Conservation (phyloP, 1,140 invertebrate species). For the Drosophila kanapiae region DNA sequence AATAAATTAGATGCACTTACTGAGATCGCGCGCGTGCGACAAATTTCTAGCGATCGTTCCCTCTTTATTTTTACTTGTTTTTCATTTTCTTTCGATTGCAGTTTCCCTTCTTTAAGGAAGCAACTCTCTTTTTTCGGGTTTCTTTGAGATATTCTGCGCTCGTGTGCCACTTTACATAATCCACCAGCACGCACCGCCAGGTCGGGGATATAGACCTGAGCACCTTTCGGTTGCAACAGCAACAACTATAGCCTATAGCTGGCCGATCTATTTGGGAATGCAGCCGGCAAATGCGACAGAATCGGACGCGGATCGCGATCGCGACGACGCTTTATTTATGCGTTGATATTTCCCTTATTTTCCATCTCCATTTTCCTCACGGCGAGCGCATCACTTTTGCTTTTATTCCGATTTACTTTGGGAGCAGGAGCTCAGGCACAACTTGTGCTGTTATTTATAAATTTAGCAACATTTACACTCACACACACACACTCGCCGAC, state of each 20-base stretch:
- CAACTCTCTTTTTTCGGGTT: slow-evolving; percentile 20
- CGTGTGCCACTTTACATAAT: slow-evolving; percentile 79
- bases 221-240: slow-evolving; percentile 14
- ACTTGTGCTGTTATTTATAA: slow-evolving; percentile 74
- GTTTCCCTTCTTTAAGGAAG: slow-evolving; percentile 1
- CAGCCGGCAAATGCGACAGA: slow-evolving; percentile 56
- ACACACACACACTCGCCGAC: slow-evolving; percentile 27
- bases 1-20: slow-evolving; percentile 78
- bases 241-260: slow-evolving; percentile 23
- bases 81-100: slow-evolving; percentile 21
- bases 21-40: slow-evolving; percentile 53
- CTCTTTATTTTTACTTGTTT: slow-evolving; percentile 13
- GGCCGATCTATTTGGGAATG: slow-evolving; percentile 50
- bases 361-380: slow-evolving; percentile 48
- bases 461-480: slow-evolving; percentile 74
- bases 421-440: slow-evolving; percentile 37
- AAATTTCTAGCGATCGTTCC: slow-evolving; percentile 28
- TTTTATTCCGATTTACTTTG: slow-evolving; percentile 57
- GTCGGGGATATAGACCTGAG: slow-evolving; percentile 23
- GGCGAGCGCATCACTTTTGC: slow-evolving; percentile 29
- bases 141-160: slow-evolving; percentile 12
- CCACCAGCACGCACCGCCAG: slow-evolving; percentile 64
- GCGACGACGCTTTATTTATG: slow-evolving; percentile 70
- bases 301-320: slow-evolving; percentile 37
- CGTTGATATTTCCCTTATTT: slow-evolving; percentile 64